These are phyloP conservation scores for Drosophila oshimai DNA, from an alignment of 1,140 invertebrate genomes.

Conservation along the genomic window DNA sequence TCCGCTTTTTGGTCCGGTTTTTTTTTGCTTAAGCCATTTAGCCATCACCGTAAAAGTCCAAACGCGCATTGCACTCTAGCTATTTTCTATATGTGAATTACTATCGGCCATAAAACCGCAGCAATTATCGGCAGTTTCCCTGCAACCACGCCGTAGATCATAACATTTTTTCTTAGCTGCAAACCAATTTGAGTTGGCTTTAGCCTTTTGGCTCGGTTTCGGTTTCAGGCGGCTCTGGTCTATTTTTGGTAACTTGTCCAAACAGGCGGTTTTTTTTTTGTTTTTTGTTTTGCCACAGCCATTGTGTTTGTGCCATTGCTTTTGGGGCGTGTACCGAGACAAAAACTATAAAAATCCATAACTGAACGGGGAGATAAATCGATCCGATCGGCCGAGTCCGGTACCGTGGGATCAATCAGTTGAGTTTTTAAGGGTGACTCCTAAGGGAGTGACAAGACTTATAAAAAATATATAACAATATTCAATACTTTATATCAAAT, in stretches of 20 bases:
- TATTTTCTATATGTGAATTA: slow-evolving; percentile 48
- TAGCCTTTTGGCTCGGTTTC: slow-evolving; percentile 23
- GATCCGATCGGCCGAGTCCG: neutral
- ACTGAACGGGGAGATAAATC: slow-evolving; percentile 41
- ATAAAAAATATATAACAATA: no score
- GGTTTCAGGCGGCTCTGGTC: slow-evolving; percentile 51
- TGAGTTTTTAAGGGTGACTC: neutral
- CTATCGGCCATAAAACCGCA: slow-evolving; percentile 34
- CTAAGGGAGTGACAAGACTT: neutral
- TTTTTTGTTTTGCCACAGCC: no score
- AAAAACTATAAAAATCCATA: slow-evolving; percentile 54
- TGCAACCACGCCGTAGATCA: slow-evolving; percentile 3
- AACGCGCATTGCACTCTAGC: slow-evolving; percentile 48
- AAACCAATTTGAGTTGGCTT: slow-evolving; percentile 15
- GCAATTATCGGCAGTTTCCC: slow-evolving; percentile 58
- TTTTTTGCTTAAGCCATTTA: no score
- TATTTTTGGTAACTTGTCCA: slow-evolving; percentile 79
- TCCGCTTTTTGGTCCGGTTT: slow-evolving; percentile 8
- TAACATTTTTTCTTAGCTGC: slow-evolving; percentile 23
- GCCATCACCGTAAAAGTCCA: slow-evolving; percentile 44
- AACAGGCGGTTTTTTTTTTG: slow-evolving; percentile 57
- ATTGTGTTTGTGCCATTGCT: slow-evolving; percentile 37
- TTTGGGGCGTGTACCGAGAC: slow-evolving; percentile 57
- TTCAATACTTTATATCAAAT: no score
- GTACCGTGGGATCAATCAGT: slow-evolving; percentile 10